Percentiles rank a stretch among this genome's conserved stretches.
Conservation (phyloP, 2,888 invertebrate genomes). For the Steromphala cineraria region DNA sequence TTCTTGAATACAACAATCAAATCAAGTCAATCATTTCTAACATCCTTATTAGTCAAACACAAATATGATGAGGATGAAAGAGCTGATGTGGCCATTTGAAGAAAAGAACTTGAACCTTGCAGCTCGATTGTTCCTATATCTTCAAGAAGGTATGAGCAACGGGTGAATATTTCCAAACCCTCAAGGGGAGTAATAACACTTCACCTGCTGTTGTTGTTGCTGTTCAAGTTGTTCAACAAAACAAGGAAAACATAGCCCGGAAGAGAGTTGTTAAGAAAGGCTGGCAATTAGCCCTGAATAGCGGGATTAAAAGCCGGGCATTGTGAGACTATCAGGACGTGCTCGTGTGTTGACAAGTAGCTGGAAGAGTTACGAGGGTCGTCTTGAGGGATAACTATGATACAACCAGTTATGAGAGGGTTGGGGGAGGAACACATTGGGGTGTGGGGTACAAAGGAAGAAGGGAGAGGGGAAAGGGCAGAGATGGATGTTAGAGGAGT, state of each 20-base stretch:
- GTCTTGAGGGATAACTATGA: neutral
- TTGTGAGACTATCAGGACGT: neutral
- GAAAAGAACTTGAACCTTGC: no score
- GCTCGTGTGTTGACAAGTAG: neutral
- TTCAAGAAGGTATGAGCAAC: no score
- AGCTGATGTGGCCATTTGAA: no score
- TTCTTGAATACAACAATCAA: no score
- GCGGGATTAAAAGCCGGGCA: neutral
- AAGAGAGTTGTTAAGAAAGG: neutral
- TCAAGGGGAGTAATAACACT: neutral
- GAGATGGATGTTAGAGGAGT: conserved; percentile 22
- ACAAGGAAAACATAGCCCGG: neutral
- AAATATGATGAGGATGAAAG: no score
- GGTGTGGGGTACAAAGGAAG: neutral
- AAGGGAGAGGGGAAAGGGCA: neutral
- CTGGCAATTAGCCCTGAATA: neutral
- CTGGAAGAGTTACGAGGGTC: no score
- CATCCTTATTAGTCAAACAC: no score
- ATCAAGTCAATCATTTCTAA: no score
- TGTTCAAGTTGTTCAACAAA: neutral
- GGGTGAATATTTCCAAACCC: no score
- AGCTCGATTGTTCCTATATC: no score
- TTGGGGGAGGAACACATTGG: neutral
- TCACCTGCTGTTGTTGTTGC: neutral
- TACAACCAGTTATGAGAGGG: neutral